These are phyloP conservation scores for Electrophaes corylata DNA, from an alignment of 2,888 invertebrate genomes.

Conservation along the genomic window DNA sequence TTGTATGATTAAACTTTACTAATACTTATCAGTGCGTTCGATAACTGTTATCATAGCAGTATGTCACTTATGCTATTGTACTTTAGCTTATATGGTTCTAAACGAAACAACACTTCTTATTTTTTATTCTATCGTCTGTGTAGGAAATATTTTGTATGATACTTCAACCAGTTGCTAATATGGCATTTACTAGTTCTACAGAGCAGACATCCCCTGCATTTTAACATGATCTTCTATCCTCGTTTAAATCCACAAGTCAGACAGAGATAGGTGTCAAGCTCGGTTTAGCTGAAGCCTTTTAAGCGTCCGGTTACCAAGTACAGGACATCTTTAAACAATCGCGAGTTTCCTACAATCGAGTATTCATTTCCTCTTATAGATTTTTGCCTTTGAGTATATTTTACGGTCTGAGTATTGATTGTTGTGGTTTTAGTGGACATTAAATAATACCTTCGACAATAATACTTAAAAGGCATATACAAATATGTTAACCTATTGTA, in stretches of 20 bases:
- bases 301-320: conserved; percentile 17
- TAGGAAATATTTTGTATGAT: neutral
- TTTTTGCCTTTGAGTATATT: neutral
- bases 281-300: conserved; percentile 28
- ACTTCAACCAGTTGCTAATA: conserved; percentile 2
- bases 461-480: too few relatives aligned
- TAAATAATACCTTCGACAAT: too few relatives aligned
- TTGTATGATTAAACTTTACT: conserved; percentile 10
- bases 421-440: too few relatives aligned
- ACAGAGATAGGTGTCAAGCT: conserved; percentile 22
- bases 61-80: neutral
- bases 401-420: too few relatives aligned
- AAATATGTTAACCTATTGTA: too few relatives aligned
- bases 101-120: neutral
- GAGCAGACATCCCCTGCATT: conserved; percentile 15
- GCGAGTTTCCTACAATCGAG: conserved; percentile 16
- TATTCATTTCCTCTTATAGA: neutral
- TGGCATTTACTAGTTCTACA: neutral
- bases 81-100: neutral
- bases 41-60: conserved; percentile 18
- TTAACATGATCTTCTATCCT: conserved; percentile 19
- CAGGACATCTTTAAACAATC: conserved; percentile 22
- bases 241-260: conserved; percentile 6
- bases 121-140: neutral
- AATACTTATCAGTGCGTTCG: conserved; percentile 21